These are phyloP conservation scores for Morpho achilles DNA, from an alignment of 2,888 invertebrate species.

Conservation along the genomic window DNA sequence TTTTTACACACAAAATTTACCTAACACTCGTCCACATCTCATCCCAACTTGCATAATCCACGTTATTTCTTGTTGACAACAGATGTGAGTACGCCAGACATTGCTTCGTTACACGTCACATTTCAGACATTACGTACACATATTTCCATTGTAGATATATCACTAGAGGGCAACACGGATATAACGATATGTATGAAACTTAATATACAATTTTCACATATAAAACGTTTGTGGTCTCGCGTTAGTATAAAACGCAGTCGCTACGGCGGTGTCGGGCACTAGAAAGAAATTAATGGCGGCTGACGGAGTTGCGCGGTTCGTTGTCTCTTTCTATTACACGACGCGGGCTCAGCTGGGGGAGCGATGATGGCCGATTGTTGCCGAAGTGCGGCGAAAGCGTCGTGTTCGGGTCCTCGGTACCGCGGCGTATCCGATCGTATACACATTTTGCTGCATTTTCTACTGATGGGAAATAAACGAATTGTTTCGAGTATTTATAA, in stretches of 20 bases:
- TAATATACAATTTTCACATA: constrained; percentile 65
- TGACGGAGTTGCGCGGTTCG: constrained; percentile 55
- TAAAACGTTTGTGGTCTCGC: constrained; percentile 59
- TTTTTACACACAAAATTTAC: constrained; percentile 52
- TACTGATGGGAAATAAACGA: constrained; percentile 29
- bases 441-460: constrained; percentile 35
- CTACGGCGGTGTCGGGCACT: constrained; percentile 66
- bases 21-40: constrained; percentile 71
- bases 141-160: constrained; percentile 43
- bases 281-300: constrained; percentile 74
- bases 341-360: constrained; percentile 69
- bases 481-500: constrained; percentile 23
- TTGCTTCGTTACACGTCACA: constrained; percentile 44
- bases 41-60: constrained; percentile 75
- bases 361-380: constrained; percentile 55
- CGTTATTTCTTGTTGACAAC: constrained; percentile 73
- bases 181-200: constrained; percentile 53
- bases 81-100: constrained; percentile 64
- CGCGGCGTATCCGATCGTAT: constrained; percentile 25
- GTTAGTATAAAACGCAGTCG: constrained; percentile 66
- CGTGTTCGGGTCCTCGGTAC: constrained; percentile 57
- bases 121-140: constrained; percentile 39
- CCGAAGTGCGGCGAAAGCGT: constrained; percentile 72
- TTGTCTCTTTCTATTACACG: constrained; percentile 31
- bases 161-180: constrained; percentile 45